Conservation (phyloP, 2,888 invertebrate genomes). For the Elysia crispata region DNA sequence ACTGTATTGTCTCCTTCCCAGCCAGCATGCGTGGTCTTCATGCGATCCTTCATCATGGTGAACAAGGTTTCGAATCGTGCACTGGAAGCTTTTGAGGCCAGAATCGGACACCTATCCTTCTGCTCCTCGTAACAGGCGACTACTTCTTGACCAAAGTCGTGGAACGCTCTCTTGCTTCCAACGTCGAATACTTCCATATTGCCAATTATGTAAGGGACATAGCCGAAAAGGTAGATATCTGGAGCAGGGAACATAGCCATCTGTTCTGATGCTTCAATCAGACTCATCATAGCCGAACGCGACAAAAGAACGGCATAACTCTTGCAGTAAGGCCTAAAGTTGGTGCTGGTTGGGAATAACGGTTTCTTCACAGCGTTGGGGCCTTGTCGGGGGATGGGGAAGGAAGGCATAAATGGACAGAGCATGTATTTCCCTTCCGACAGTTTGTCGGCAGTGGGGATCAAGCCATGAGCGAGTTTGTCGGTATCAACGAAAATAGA, state of each 20-base stretch:
- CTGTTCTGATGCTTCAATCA: constrained; percentile 30
- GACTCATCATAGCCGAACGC: neutral
- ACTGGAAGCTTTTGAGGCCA: constrained; percentile 36
- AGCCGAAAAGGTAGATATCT: constrained; percentile 39
- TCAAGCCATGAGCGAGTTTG: constrained; percentile 33
- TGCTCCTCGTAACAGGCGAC: constrained; percentile 36
- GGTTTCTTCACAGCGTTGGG: constrained; percentile 17
- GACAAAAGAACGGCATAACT: constrained; percentile 41
- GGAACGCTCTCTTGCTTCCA: constrained; percentile 42
- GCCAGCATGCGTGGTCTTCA: neutral
- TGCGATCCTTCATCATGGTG: constrained; percentile 17
- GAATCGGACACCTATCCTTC: constrained; percentile 23
- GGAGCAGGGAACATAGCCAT: constrained; percentile 12
- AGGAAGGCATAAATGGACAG: constrained; percentile 32
- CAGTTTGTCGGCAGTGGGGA: constrained; percentile 15
- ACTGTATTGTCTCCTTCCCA: constrained; percentile 26
- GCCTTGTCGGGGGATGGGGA: constrained; percentile 27
- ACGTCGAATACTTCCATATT: constrained; percentile 39
- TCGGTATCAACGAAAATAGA: constrained; percentile 44
- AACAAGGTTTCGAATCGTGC: constrained; percentile 38
- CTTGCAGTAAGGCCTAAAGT: constrained; percentile 35
- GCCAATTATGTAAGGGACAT: constrained; percentile 38
- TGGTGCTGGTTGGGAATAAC: constrained; percentile 37
- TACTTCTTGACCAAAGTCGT: constrained; percentile 37
- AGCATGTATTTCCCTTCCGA: constrained; percentile 14